These are phyloP conservation scores for Eilema sororculum DNA, from an alignment of 2,888 invertebrate species.

Conservation along the genomic window DNA sequence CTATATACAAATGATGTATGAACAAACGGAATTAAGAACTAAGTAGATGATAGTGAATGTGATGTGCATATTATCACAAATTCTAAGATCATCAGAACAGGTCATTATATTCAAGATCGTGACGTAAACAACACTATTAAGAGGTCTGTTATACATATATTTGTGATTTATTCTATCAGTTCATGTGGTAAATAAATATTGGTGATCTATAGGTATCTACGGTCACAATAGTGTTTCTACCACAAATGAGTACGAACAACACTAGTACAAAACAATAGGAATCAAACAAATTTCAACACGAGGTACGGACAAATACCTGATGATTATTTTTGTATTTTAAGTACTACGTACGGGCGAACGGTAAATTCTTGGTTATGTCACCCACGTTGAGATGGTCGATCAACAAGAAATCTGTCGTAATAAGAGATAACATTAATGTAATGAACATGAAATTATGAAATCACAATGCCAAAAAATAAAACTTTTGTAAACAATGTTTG, in stretches of 20 bases:
- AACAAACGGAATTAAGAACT: not conserved
- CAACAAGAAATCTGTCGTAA: slow-evolving; percentile 85
- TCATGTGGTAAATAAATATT: not conserved
- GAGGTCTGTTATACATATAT: slow-evolving; percentile 5
- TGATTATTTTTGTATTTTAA: slow-evolving; percentile 62
- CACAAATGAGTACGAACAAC: slow-evolving; percentile 40
- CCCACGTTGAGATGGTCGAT: slow-evolving; percentile 80
- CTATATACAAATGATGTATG: slow-evolving; percentile 24
- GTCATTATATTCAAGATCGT: not conserved
- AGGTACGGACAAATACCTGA: slow-evolving; percentile 67
- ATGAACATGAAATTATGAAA: slow-evolving; percentile 14
- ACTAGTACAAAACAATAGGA: slow-evolving; percentile 44
- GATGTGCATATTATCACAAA: not conserved
- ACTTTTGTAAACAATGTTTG: not conserved
- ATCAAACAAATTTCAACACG: slow-evolving; percentile 45
- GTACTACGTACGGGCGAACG: slow-evolving; percentile 84
- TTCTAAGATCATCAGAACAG: not conserved
- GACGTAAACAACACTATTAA: not conserved
- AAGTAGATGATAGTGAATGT: slow-evolving; percentile 16
- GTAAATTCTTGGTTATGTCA: slow-evolving; percentile 82
- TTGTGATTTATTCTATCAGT: slow-evolving; percentile 1
- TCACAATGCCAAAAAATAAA: not conserved
- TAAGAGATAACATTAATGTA: slow-evolving; percentile 57
- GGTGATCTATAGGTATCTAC: slow-evolving; percentile 27
- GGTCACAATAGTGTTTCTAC: slow-evolving; percentile 32